Evolutionary conservation across 2,113 vertebrate species (phyloP), one percentile per base, ranked within the genome.

Genomic region (Zosterops borbonicus): DNA sequence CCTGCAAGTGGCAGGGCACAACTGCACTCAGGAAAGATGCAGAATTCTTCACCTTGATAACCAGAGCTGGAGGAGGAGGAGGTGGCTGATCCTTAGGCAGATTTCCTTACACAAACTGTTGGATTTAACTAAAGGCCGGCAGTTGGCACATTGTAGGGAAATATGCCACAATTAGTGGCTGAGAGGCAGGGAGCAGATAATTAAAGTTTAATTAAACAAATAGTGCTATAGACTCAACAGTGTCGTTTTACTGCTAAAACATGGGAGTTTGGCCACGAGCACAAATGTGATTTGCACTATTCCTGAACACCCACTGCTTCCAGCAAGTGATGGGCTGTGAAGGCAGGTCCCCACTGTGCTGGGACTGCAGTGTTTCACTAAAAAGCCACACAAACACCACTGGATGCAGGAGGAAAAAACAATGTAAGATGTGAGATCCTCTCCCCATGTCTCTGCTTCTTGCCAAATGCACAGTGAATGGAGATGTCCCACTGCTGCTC

Each of bases 161-260:
- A 79, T 83, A 50, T 2, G 6, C 33, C 60, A 58, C 31, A 3
- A 47, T 82, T 42, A 82, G 74, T 9, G 56, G 33, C 0, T 2
- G 60, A 82, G 65, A 91, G 81, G 90, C 74, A 94, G 87, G 81
- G 84, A 87, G 87, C 65, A 79, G 87, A 60, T 89, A 89, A 94
- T 92, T 78, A 75, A 87, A 95, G 94, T 87, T 84, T 89, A 96
- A 93, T 93, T 96, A 92, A 96, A 91, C 87, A 77, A 90, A 80
- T 3, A 90, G 44, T 8, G 70, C 65, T 68, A 42, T 8, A 84
- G 87, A 91, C 82, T 82, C 74, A 39, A 82, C 65, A 91, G 56
- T 20, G 52, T n/a, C 1, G 11, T 44, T 84, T 85, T 60, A 44
- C 69, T 59, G 90, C 78, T 78, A 39, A 62, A 84, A 63, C 77